Evolutionary conservation across 2,797 vertebrate genomes (phyloP), one percentile per base, ranked within the genome.

Genomic region (Coranthus polyacanthus): DNA sequence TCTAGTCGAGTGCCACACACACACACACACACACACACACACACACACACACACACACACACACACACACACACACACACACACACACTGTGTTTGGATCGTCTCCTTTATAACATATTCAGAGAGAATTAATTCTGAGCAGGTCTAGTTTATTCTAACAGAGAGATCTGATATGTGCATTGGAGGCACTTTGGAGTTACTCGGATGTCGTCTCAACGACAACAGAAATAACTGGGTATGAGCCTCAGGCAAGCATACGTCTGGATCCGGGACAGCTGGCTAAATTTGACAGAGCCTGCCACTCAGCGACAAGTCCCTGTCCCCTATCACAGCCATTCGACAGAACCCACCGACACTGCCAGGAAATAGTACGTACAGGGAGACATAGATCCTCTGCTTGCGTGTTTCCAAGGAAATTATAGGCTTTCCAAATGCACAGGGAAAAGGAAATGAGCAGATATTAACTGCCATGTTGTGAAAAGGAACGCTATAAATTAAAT

Each of bases 231-330:
- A 83, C 65, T 79, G 70, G 65, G 66, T 67, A 53, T 68, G 75
- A 74, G 83, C 82, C 78, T 79, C 67, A 45, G 77, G 86, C 78
- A 39, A 72, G 58, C 49, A 29, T 21, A 47, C 41, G 50, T 78
- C 74, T 75, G 71, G 64, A 87, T 86, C 45, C 45, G 42, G 71
- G 86, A 85, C 80, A 88, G 80, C 78, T 85, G 83, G 82, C 68
- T 79, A 82, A 81, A 81, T 89, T 65, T 92, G 89, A 89, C 81
- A 83, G 64, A 74, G 75, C 37, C 74, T 85, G 83, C 79, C 84
- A 84, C 75, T 79, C 67, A 56, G 70, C 7, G 61, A 84, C 79
- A 81, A 72, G 63, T 82, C 70, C 82, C 73, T 42, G 54, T 80
- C 73, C 75, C 58, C 75, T 68, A 59, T 78, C 75, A 58, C 34